phyloP scores from a whole-genome alignment of 1,140 invertebrate genomes.

The Trichonephila clavipes region DNA sequence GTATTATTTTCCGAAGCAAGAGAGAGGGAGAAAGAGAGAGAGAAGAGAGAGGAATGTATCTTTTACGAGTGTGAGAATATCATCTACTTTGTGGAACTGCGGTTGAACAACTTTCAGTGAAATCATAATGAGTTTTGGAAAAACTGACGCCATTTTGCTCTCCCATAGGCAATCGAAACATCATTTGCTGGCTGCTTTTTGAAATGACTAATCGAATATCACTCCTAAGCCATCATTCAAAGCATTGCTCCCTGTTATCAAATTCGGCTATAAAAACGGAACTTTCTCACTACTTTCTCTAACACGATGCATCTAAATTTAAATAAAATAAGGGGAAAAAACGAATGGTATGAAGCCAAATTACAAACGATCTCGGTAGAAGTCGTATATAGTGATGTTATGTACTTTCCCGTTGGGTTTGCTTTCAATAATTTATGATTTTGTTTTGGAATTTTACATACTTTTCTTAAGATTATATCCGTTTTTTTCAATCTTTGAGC shows the following conservation, averaged over 20 bases:
- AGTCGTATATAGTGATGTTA: background rate
- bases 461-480: background rate
- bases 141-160: slow-evolving; percentile 20
- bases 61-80: slow-evolving; percentile 41
- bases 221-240: slow-evolving; percentile 6
- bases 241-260: slow-evolving; percentile 45
- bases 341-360: background rate
- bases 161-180: slow-evolving; percentile 11
- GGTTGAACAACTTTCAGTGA: slow-evolving; percentile 35
- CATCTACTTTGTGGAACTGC: background rate
- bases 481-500: no score
- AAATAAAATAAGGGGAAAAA: background rate
- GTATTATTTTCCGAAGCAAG: slow-evolving; percentile 8
- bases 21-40: no score
- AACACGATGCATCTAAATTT: background rate
- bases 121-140: slow-evolving; percentile 44
- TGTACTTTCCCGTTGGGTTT: background rate
- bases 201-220: slow-evolving; percentile 24
- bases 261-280: background rate
- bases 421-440: background rate
- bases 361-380: no score
- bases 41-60: background rate
- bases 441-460: background rate
- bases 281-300: background rate
- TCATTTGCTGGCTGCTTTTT: background rate